Evolutionary conservation across 1,140 invertebrate genomes (phyloP).

Genomic region (Aphis craccivora): DNA sequence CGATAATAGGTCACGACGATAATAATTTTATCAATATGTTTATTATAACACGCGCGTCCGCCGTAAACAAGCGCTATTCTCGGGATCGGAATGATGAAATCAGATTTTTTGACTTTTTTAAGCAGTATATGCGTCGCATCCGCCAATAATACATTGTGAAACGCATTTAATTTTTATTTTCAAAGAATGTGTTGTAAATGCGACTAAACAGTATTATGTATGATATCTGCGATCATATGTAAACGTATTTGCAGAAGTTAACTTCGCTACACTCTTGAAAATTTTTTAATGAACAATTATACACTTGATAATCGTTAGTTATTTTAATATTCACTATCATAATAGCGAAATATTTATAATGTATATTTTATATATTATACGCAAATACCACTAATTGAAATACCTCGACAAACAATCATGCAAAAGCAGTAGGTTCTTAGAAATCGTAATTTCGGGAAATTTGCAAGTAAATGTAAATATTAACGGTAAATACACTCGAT

Average conservation of each 20-base stretch:
- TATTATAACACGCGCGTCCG: background rate
- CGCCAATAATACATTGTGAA: background rate
- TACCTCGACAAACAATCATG: no score
- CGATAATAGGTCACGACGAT: conserved; percentile 35
- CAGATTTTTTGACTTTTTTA: background rate
- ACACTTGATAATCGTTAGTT: background rate
- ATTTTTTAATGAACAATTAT: background rate
- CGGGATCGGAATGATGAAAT: conserved; percentile 23
- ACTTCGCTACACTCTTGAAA: background rate
- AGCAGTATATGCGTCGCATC: background rate
- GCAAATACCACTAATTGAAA: background rate
- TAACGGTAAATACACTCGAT: background rate
- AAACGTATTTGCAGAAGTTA: background rate
- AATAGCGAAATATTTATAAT: background rate
- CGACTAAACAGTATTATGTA: background rate
- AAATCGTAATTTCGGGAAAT: background rate
- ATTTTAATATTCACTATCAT: background rate
- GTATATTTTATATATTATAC: background rate
- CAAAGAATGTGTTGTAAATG: background rate
- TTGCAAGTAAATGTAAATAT: background rate
- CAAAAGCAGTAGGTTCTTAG: background rate
- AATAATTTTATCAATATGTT: conserved; percentile 34
- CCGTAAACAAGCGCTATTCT: conserved; percentile 11
- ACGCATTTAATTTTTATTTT: background rate
- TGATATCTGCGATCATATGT: background rate